Evolutionary conservation across 2,113 vertebrate species (phyloP), one percentile per base, ranked within the genome.

Genomic region (Mustela nigripes): DNA sequence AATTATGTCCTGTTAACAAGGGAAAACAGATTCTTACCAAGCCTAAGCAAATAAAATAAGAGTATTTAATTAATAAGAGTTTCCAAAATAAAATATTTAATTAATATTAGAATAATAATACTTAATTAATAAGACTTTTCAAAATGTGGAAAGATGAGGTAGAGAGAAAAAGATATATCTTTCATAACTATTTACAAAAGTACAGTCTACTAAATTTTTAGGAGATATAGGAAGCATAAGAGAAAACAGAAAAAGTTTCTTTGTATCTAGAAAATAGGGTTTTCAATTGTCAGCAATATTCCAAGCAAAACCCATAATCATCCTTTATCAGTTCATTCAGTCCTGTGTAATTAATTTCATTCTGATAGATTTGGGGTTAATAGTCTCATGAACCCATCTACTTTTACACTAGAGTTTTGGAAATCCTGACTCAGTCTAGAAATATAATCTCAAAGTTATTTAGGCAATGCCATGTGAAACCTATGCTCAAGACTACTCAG

Each of bases 11-110:
- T 78, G 26, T 39, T 53, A 85, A 78, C 22, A 87, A 79, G 67
- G 21, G 50, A 69, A 71, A 50, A 56, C 11, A 22, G 16, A 81
- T 56, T 48, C 15, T 79, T 79, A 48, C 19, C 45, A 8, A 71
- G 80, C 1, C 28, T 78, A 80, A 88, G 24, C 62, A 80, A 80
- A 88, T 88, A 87, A 94, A 87, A 58, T 85, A n/a, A 63, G 62
- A 63, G 12, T 63, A 31, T 14, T 63, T 63, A 31, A 63, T 26
- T 48, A 56, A 26, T 56, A 58, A 2, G 6, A 2, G 4, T 79
- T 79, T 45, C 22, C 1, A 56, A 79, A 87, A 67, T 87, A 67
- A 93, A 87, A 85, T 50, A 50, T 85, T 85, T 31, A 45, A 26
- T 63, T 63, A 31, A 63, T 63, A 28, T 63, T 63, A 31, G 26